phyloP scores from a whole-genome alignment of 2,888 invertebrate genomes.

The Rhagophthalmus giganteus region DNA sequence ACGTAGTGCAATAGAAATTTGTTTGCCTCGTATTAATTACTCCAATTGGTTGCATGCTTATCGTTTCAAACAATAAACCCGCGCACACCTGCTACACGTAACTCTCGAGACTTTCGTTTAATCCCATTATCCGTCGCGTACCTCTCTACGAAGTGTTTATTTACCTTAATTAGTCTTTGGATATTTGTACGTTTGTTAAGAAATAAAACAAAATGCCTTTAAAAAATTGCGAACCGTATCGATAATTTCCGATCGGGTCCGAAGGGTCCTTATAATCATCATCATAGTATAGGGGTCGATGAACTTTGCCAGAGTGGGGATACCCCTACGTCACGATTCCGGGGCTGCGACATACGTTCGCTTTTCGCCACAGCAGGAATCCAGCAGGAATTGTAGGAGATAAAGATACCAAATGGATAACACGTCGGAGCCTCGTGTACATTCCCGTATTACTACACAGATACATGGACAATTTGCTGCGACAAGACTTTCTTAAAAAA shows the following conservation, averaged over 20 bases:
- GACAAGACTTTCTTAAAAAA: slow-evolving; percentile 53
- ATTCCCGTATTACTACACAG: slow-evolving; percentile 53
- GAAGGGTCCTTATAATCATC: slow-evolving; percentile 43
- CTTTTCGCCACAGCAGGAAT: slow-evolving; percentile 22
- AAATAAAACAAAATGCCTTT: slow-evolving; percentile 26
- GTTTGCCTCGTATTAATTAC: slow-evolving; percentile 2
- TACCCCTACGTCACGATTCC: slow-evolving; percentile 47
- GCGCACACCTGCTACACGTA: slow-evolving; percentile 5
- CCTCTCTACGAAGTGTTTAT: no score
- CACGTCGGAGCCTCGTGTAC: slow-evolving; percentile 34
- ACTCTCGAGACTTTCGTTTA: no score
- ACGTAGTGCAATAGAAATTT: not conserved
- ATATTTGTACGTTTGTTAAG: no score
- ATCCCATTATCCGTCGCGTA: no score
- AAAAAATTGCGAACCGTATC: slow-evolving; percentile 38
- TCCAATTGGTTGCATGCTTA: not conserved
- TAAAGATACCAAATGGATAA: slow-evolving; percentile 34
- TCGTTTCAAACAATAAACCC: not conserved
- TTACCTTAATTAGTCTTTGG: no score
- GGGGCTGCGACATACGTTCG: slow-evolving; percentile 49
- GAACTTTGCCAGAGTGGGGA: slow-evolving; percentile 52
- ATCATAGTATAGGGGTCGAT: slow-evolving; percentile 51
- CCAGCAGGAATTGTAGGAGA: slow-evolving; percentile 36
- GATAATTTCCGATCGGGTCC: slow-evolving; percentile 40
- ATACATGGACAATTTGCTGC: slow-evolving; percentile 54